These are phyloP conservation scores for Champsocephalus gunnari DNA, from an alignment of 2,797 vertebrate species.

Conservation along the genomic window DNA sequence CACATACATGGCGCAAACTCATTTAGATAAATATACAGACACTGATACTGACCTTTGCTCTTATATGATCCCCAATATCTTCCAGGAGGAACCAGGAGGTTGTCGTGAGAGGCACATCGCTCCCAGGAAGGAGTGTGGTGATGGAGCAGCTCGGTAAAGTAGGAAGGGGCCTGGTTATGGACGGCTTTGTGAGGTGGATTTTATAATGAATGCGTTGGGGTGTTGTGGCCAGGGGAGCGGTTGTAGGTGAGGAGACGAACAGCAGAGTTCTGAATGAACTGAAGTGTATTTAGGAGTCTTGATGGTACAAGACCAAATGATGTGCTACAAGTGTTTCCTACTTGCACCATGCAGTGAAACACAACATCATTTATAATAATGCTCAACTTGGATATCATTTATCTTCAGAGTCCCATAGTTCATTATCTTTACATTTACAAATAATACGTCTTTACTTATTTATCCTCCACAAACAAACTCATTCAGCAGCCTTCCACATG, in stretches of 20 bases:
- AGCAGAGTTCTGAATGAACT: no score
- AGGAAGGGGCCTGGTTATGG: no score
- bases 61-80: constrained; percentile 5
- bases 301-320: background rate
- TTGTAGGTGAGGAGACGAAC: no score
- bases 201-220: no score
- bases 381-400: background rate
- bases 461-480: constrained; percentile 11
- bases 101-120: no score
- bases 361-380: background rate
- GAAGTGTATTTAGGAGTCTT: no score
- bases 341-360: background rate
- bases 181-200: no score
- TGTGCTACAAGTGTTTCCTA: background rate
- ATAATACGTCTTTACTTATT: constrained; percentile 26
- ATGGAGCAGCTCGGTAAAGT: no score
- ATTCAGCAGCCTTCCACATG: constrained; percentile 38
- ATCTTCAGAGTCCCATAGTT: constrained; percentile 1
- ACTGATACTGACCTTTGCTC: background rate
- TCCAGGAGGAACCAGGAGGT: no score
- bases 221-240: no score
- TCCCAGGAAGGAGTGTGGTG: no score
- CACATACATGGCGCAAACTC: constrained; percentile 2
- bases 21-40: background rate
- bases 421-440: constrained; percentile 15